A percentile compares a stretch with the other conserved stretches of the same genome.
Conservation (phyloP, 2,113 vertebrate species). For the Capreolus pygargus region DNA sequence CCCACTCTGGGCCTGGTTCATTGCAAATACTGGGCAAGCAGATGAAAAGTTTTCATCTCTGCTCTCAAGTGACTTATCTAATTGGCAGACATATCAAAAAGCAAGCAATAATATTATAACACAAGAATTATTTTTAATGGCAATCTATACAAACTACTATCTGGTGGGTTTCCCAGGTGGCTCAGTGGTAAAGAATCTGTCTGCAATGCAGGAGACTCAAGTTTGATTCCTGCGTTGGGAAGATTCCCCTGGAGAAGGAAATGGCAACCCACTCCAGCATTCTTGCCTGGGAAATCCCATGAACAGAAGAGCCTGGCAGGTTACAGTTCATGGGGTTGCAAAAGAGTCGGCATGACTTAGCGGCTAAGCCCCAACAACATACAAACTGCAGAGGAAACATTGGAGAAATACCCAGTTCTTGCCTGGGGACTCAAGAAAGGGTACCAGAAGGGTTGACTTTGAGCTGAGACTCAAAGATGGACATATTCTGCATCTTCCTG, state of each 20-base stretch:
- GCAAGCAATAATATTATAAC: not conserved
- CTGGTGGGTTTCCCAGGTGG: not conserved
- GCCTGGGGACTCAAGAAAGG: not conserved
- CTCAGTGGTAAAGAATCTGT: not conserved
- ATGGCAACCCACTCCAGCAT: not conserved
- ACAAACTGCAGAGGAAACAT: not conserved
- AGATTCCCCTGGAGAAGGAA: not conserved
- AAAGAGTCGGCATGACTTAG: not conserved
- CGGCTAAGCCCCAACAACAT: not conserved
- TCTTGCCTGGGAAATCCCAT: not conserved
- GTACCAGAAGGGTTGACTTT: not conserved
- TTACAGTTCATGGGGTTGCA: not conserved
- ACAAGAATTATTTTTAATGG: not conserved
- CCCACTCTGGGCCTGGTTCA: not conserved
- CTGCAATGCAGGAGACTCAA: not conserved
- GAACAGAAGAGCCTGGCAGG: not conserved
- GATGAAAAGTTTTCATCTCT: not conserved
- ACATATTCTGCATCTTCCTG: not conserved
- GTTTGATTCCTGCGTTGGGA: not conserved
- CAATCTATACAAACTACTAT: not conserved
- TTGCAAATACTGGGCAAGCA: not conserved
- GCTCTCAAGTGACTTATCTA: not conserved
- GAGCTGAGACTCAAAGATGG: not conserved
- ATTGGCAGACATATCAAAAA: not conserved
- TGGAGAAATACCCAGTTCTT: not conserved